Evolutionary conservation across 2,797 vertebrate species (phyloP), one percentile per base, ranked within the genome.

Genomic region (Coreius guichenoti): DNA sequence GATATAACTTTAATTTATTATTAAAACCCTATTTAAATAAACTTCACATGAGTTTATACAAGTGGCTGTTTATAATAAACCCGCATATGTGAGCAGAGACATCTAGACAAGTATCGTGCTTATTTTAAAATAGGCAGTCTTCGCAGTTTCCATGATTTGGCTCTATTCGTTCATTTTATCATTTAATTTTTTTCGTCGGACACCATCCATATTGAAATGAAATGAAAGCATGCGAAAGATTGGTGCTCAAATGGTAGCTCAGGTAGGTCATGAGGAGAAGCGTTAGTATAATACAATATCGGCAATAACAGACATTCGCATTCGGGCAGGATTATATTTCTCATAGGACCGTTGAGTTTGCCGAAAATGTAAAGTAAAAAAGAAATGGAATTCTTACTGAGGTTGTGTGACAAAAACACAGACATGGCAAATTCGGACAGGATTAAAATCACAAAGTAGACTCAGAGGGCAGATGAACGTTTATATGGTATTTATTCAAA

Each of bases 341-440:
- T 61, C 12, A 58, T 16, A 56, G 8, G 54, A 56, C 21, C 0
- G 3, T 23, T 56, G 7, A 3, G 3, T 23, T 23, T 11, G 8
- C 19, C 2, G 7, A 23, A 56, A 56, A 17, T 1, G 19, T 54
- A 21, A 21, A 54, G 19, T 54, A 54, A 54, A 54, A 56, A 17
- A 17, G 13, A 51, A 51, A 51, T 17, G 47, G 16, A 49, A 5
- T 49, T 49, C 4, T 49, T 49, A 49, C 16, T 19, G 16, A 17
- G 49, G 17, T 19, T 58, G 23, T 58, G 56, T n/a, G 56, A 61
- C 9, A n/a, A 4, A 58, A 58, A 61, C 39, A 13, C 56, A 1
- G 7, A 23, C 6, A 21, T 11, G 3, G 11, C 1, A 5, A n/a
- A 61, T 61, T 13, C 1, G 4, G 23, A 0, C 9, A 1, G 21